These are phyloP conservation scores for Scrobipalpa atriplicella DNA, from an alignment of 2,888 invertebrate genomes.

Conservation along the genomic window DNA sequence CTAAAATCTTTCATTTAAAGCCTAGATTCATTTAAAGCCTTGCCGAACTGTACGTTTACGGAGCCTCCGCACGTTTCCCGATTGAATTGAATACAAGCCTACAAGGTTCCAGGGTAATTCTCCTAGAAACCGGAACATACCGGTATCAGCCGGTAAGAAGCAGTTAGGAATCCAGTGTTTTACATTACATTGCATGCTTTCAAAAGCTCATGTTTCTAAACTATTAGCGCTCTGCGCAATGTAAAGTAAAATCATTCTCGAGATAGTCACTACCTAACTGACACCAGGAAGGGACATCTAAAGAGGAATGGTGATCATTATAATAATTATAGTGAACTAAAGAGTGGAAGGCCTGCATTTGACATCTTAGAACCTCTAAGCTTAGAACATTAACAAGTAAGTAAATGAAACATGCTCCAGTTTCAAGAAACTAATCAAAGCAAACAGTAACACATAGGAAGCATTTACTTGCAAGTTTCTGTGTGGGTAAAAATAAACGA, in stretches of 20 bases:
- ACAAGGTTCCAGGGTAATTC: not conserved
- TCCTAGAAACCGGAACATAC: not conserved
- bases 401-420: too few species aligned
- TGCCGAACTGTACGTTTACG: slow-evolving; percentile 47
- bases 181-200: not conserved
- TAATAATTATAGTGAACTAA: not conserved
- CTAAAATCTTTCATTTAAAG: too few species aligned
- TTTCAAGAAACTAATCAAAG: too few species aligned
- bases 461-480: too few species aligned
- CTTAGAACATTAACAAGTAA: too few species aligned
- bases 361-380: not conserved
- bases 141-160: not conserved
- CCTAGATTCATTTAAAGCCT: too few species aligned
- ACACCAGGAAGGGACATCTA: not conserved
- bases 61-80: slow-evolving; percentile 38
- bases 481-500: too few species aligned
- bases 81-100: slow-evolving; percentile 41
- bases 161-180: not conserved
- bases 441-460: too few species aligned
- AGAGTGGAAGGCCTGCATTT: not conserved
- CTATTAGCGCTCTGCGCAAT: not conserved
- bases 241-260: too few species aligned
- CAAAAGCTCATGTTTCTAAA: not conserved
- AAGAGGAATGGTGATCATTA: not conserved
- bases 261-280: not conserved